phyloP scores from a whole-genome alignment of 2,113 vertebrate genomes.

The Lophura nycthemera region DNA sequence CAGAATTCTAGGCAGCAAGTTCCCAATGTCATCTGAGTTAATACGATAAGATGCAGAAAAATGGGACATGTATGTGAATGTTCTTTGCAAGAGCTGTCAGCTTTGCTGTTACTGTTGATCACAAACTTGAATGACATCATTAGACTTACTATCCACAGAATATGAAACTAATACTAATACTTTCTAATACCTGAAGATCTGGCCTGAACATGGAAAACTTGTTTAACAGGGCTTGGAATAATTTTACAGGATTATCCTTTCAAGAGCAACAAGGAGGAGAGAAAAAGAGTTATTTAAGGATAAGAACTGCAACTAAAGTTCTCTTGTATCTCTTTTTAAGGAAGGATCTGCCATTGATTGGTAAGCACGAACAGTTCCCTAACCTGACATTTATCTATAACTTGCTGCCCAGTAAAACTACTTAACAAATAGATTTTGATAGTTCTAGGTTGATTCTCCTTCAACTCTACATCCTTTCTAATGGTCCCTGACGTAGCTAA shows the following conservation, averaged over 20 bases:
- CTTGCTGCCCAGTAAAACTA: not conserved
- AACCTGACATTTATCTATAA: not conserved
- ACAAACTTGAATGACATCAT: not conserved
- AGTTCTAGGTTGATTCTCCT: not conserved
- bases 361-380: not conserved
- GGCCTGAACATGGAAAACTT: not conserved
- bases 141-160: not conserved
- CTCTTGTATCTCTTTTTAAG: not conserved
- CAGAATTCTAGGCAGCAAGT: not conserved
- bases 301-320: not conserved
- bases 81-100: not conserved
- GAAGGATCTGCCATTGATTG: not conserved
- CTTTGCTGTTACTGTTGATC: not conserved
- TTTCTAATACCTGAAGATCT: not conserved
- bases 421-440: not conserved
- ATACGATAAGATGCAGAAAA: not conserved
- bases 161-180: not conserved
- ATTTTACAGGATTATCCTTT: not conserved
- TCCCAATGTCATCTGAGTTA: not conserved
- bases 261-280: not conserved
- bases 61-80: rapidly evolving
- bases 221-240: not conserved
- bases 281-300: not conserved
- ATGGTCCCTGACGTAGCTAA: not conserved
- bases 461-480: not conserved